phyloP scores from a whole-genome alignment of 1,140 invertebrate genomes.

The Rhyzopertha dominica region DNA sequence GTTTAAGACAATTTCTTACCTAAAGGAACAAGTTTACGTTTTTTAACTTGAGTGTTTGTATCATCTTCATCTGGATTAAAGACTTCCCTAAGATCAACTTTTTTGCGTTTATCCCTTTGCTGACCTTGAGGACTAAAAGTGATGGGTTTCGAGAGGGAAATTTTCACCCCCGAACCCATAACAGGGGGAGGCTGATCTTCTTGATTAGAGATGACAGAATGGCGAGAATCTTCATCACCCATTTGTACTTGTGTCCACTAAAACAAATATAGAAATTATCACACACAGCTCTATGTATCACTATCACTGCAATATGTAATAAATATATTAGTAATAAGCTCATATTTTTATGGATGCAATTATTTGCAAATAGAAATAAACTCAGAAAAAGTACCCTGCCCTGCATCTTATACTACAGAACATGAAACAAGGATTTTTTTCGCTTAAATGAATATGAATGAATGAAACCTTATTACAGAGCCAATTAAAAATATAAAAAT shows the following conservation, averaged over 20 bases:
- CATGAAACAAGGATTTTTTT: no score
- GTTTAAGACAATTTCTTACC: constrained; percentile 51
- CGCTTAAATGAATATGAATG: no score
- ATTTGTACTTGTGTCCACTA: constrained; percentile 42
- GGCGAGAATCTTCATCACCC: constrained; percentile 40
- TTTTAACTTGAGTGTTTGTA: constrained; percentile 58
- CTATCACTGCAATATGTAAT: no score
- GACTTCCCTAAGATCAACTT: constrained; percentile 73
- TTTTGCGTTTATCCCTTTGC: constrained; percentile 47
- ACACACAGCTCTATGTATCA: no score
- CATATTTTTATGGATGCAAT: no score
- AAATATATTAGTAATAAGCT: no score
- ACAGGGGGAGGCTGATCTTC: constrained; percentile 31
- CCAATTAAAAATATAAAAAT: no score
- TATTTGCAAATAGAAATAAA: no score
- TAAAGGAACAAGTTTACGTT: constrained; percentile 78
- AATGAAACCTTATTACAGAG: no score
- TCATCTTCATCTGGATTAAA: constrained; percentile 89
- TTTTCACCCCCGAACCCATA: constrained; percentile 39
- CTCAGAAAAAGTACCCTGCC: no score
- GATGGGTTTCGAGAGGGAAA: constrained; percentile 40
- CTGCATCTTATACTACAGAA: no score
- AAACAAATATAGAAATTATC: constrained; percentile 13
- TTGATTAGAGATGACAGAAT: constrained; percentile 37
- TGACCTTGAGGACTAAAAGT: constrained; percentile 46